These are phyloP conservation scores for Wiebesia pumilae DNA, from an alignment of 1,140 invertebrate genomes.

Conservation along the genomic window DNA sequence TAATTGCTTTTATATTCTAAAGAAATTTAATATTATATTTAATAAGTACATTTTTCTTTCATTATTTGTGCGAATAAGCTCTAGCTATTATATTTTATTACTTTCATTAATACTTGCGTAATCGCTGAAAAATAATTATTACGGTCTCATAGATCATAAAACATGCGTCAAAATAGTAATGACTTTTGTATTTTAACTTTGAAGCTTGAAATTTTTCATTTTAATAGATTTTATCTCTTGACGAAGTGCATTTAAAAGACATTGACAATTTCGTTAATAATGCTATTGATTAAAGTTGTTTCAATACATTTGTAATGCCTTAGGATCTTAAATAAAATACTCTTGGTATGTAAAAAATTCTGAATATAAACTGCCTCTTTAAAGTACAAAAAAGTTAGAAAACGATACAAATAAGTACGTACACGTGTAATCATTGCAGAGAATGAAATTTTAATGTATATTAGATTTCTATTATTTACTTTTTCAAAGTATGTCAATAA, in stretches of 20 bases:
- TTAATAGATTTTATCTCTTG: not conserved
- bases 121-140: not conserved
- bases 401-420: too few species aligned
- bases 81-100: not conserved
- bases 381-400: too few species aligned
- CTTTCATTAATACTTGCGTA: not conserved
- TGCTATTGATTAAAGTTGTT: not conserved
- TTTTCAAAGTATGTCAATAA: not conserved
- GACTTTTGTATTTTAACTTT: not conserved
- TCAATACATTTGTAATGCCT: not conserved
- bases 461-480: not conserved
- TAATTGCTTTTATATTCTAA: too few species aligned
- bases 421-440: too few species aligned
- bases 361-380: too few species aligned
- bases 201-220: not conserved
- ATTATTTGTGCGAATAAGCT: not conserved
- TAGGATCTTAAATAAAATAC: not conserved
- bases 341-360: not conserved
- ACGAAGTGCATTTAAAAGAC: not conserved
- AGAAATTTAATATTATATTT: too few species aligned
- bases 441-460: too few species aligned
- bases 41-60: too few species aligned
- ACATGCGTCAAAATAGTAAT: not conserved
- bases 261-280: not conserved
- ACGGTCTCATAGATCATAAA: not conserved